These are phyloP conservation scores for Borostomias antarcticus DNA, from an alignment of 2,797 vertebrate species.

Conservation along the genomic window DNA sequence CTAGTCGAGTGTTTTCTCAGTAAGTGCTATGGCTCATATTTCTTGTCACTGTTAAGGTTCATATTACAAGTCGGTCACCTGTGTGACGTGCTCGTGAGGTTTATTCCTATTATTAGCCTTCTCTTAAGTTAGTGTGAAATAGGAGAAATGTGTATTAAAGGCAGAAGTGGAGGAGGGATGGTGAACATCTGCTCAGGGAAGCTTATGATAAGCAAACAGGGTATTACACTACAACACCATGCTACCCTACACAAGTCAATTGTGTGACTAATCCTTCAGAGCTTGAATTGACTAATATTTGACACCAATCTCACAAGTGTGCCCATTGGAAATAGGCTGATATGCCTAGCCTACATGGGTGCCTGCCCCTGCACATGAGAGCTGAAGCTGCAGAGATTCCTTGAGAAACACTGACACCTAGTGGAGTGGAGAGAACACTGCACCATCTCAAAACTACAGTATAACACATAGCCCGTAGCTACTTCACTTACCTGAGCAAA, in stretches of 20 bases:
- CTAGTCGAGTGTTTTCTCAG: no score
- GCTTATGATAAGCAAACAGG: no score
- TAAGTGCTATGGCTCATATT: no score
- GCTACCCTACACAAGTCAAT: no score
- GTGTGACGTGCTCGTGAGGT: background rate
- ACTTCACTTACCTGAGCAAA: no score
- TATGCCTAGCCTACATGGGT: background rate
- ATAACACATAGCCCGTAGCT: no score
- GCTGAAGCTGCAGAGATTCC: slow-evolving; percentile 14
- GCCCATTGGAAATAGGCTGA: background rate
- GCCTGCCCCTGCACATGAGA: background rate
- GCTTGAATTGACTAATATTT: background rate
- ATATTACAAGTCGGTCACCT: background rate
- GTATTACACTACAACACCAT: no score
- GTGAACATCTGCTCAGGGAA: background rate
- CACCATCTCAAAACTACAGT: slow-evolving; percentile 26
- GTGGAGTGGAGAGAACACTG: slow-evolving; percentile 33
- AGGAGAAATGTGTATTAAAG: background rate
- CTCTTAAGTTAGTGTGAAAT: background rate
- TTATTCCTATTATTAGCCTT: background rate
- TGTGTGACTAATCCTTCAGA: no score
- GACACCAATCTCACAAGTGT: background rate
- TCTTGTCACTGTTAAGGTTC: background rate
- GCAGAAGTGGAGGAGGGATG: no score
- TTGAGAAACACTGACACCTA: slow-evolving; percentile 65